Percentiles rank a stretch among this genome's conserved stretches.
Evolutionary conservation across 2,888 invertebrate genomes (phyloP).

Genomic region (Temnothorax rugatulus): DNA sequence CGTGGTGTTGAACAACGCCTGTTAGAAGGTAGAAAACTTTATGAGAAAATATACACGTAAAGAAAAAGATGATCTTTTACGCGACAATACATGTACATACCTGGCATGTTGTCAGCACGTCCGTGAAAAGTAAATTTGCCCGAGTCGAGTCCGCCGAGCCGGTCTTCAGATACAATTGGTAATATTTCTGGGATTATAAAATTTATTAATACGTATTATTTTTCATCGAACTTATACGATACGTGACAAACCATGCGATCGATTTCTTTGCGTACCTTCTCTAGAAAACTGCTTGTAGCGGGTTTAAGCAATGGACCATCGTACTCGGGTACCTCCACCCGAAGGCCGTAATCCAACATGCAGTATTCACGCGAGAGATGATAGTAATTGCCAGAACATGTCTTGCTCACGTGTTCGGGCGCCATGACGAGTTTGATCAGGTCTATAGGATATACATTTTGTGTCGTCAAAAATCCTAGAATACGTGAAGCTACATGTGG

Average conservation of each 20-base stretch:
- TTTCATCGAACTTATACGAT: background rate
- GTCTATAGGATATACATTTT: conserved; percentile 77
- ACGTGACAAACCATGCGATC: background rate
- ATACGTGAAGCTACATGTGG: conserved; percentile 56
- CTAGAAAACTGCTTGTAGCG: background rate
- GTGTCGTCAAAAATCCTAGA: conserved; percentile 26
- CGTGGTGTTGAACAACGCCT: conserved; percentile 84
- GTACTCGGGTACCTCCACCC: conserved; percentile 89
- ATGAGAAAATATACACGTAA: background rate
- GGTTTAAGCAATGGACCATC: conserved; percentile 86
- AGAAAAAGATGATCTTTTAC: background rate
- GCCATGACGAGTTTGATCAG: conserved; percentile 88
- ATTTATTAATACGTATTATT: background rate
- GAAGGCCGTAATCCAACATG: conserved; percentile 88
- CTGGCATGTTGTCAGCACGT: conserved; percentile 16
- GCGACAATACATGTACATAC: background rate
- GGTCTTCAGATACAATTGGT: background rate
- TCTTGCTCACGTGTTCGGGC: conserved; percentile 87
- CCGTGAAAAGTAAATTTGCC: background rate
- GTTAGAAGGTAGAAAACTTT: conserved; percentile 15
- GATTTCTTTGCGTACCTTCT: conserved; percentile 26
- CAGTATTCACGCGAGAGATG: conserved; percentile 88
- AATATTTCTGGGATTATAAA: conserved; percentile 18
- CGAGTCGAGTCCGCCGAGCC: background rate
- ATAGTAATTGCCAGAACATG: conserved; percentile 87